Evolutionary conservation across 2,888 invertebrate genomes (phyloP), one percentile per base, ranked within the genome.

Genomic region (Meloe dianella): DNA sequence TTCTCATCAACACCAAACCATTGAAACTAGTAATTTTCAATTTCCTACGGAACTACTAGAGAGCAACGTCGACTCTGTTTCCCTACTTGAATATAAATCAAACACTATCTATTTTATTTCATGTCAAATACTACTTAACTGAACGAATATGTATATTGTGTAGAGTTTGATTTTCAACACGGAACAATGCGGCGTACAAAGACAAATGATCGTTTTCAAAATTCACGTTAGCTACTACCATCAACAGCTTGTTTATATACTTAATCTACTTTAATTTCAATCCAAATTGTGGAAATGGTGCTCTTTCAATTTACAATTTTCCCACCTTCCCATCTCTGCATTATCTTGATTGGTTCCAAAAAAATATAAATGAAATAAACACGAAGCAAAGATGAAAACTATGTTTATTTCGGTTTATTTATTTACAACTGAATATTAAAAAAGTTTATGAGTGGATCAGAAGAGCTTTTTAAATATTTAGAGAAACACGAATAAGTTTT

Each of bases 71-170:
- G 65, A 64, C 66, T 64, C 56, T 60, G 72, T 63, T 64, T 71
- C 69, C 64, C 69, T n/a, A n/a, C n/a, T 63, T 69, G 74, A 73
- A 77, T 77, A 76, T 77, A 75, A 77, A 77, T 77, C 76, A 75
- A 71, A 61, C 70, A 69, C 75, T 71, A 75, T 74, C 75, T 74
- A 73, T 76, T 76, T 74, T 75, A 74, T 75, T 75, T 75, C 74
- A 75, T 75, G 73, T 71, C 71, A 70, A 20, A 47, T 20, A 20
- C 47, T 47, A 47, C 47, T 47, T 47, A 47, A 47, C 20, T 22
- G 9, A 20, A 47, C 20, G 47, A 47, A 20, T 20, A 20, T n/a
- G n/a, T n/a, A n/a, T 20, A 20, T 2, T 8, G 1, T 1, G 12
- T 20, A 20, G 47, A 20, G 9, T 20, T 20, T 47, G 47, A 22